Base-by-base conservation (phyloP, 2,797 vertebrate species). In the Heliangelus exortis region DNA sequence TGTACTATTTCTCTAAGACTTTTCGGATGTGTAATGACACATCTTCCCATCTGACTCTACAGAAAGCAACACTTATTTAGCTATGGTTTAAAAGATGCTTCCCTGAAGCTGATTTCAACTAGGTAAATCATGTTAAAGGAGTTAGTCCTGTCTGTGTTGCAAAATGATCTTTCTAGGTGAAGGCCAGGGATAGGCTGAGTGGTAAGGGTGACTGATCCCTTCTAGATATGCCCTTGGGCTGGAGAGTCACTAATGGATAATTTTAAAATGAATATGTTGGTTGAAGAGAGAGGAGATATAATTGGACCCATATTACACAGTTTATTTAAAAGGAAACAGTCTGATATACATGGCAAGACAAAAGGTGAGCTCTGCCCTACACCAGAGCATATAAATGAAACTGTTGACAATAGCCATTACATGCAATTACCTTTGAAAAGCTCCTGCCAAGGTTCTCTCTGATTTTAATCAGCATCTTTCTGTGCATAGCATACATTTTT, bases 211-310 rank as follows among this genome's bases (percentile, higher is more conserved):
- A n/a, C 41, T 57, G 23, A 61, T 83, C 11, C 16, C 12, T 88
- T 87, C 71, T 76, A 90, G 80, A 82, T 53, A 33, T 77, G 68
- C 31, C 57, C 68, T 66, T 58, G 34, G 78, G 31, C 63, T 72
- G 19, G 58, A 77, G 23, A 68, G 53, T 84, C 47, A 43, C 55
- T 73, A 93, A 80, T 33, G 36, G 58, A 45, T 78, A 82, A 86
- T 63, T 89, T 91, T 89, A 43, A 91, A 94, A 89, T 96, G 5
- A 71, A 47, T 73, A 63, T 53, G 4, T 47, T 69, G 8, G 29
- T 93, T 86, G 39, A 78, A 85, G 71, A 93, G 67, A 83, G 69
- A 93, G 47, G 51, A 87, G 81, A 58, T 81, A 81, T 77, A 84
- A 78, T 57, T 17, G 43, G 16, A 45, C 18, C n/a, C 29, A 43